Base-by-base conservation (phyloP, 2,113 vertebrate species). In the Spea multiplicata region DNA sequence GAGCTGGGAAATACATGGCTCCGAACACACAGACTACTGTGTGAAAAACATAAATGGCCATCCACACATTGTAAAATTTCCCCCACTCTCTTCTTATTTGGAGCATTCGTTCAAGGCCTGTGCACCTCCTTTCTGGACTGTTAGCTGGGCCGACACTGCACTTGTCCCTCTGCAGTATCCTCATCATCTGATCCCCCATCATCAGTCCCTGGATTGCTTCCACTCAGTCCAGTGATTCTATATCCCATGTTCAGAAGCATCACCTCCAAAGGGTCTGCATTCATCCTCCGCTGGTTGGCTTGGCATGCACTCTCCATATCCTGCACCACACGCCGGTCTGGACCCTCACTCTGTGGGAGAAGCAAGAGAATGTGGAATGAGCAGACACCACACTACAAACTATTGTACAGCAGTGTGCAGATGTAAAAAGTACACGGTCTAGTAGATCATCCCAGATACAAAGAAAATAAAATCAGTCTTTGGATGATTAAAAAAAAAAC, bases 171-270 rank as follows among this genome's bases (percentile, higher is more conserved):
- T 1, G 95, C 92, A 93, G 91, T 95, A 90, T 97, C 95, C 87
- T 99, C 97, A 0, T 99, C 97, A 0, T 99, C 97, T 0, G 96
- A 98, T 82, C 93, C 95, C 6, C 95, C 96, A 0, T 94, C 89
- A 3, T 95, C 95, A 68, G 65, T 68, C 14, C 64, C 52, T 61
- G 78, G 14, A 0, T 91, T 89, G 0, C 91, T 89, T 0, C 94
- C 95, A 74, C 93, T 95, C 84, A 99, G 95, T 86, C 97, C 96
- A 0, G 96, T 96, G 89, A 99, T 99, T 86, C 96, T 90, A 88
- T 99, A 99, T 65, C 97, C 97, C 97, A 99, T 99, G 93, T 99
- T 98, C 14, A 98, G 92, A 88, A 99, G 88, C 97, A 99, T 99
- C 80, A 99, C 96, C 86, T 99, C 97, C 88, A 99, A 81, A 0